Evolutionary conservation across 2,113 vertebrate species (phyloP), one percentile per base, ranked within the genome.

Genomic region (Larimichthys polyactis): DNA sequence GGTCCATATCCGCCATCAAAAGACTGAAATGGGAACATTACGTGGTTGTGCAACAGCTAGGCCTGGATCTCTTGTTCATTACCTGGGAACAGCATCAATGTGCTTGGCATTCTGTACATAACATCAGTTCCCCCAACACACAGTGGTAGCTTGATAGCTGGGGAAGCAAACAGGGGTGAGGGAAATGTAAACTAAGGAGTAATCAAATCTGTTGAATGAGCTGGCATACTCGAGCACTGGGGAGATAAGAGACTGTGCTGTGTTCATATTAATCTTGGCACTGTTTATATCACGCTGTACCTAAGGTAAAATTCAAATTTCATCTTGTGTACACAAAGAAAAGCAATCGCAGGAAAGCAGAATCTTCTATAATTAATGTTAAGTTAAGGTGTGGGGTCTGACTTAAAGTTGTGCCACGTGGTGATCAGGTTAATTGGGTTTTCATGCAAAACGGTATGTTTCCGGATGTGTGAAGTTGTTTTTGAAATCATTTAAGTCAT

Each of bases 141-240:
- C 78, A 59, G 70, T 44, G 60, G 75, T 54, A 81, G 87, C 57
- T 75, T 78, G 86, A 89, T 85, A 79, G 85, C 78, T 48, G 48
- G 72, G 64, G 78, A 90, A 62, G 87, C 87, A 85, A 87, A 86
- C 82, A 72, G 22, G 64, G 84, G 66, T 48, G 87, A 85, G 83
- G 72, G 71, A 85, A 90, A 89, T 90, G 84, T 86, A 93, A 91
- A 93, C 91, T 75, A 75, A 78, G 84, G 84, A 80, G 91, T 83
- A 85, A 90, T 91, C 89, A 87, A 90, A 91, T 88, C 85, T 83
- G 82, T 76, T 82, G 85, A 91, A 90, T 80, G 91, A 94, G 89
- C 75, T 69, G 79, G 75, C 86, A 65, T 52, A 72, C 88, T 84
- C 14, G 2, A 81, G 80, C 75, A 69, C 71, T 5, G 81, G 32